Conservation (phyloP, 2,113 vertebrate species). For the Trematocara unimaculatum region DNA sequence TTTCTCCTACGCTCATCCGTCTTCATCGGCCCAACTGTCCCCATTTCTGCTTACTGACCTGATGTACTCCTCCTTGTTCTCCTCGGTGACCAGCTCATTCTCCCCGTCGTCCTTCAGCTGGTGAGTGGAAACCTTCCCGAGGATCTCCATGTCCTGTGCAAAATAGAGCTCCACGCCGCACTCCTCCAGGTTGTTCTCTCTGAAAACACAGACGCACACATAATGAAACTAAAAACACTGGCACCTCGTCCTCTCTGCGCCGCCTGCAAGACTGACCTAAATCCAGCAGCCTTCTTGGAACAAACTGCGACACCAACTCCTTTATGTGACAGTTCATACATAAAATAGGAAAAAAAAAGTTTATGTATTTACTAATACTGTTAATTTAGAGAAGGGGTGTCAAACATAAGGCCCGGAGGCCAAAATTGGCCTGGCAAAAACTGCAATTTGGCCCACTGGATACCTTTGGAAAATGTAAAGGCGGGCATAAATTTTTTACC, state of each 20-base stretch:
- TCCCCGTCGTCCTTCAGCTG: conserved; percentile 92
- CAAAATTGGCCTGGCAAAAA: neutral
- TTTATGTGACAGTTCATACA: fast-evolving
- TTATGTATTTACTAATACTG: neutral
- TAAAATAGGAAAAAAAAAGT: neutral
- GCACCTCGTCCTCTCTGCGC: neutral
- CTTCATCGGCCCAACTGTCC: neutral
- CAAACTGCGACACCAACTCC: neutral
- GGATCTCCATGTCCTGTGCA: conserved; percentile 98
- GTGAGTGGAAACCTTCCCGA: conserved; percentile 95
- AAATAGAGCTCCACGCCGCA: conserved; percentile 95
- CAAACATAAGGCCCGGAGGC: neutral
- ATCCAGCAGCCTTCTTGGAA: neutral
- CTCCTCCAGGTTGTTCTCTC: conserved; percentile 93
- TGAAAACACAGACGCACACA: conserved; percentile 35
- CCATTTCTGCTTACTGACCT: conserved; percentile 61
- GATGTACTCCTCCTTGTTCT: conserved; percentile 98
- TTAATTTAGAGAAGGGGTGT: neutral
- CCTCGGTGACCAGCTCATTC: conserved; percentile 88
- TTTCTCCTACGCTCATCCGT: neutral
- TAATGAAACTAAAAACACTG: fast-evolving
- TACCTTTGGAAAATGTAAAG: neutral
- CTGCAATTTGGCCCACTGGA: neutral
- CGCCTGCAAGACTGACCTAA: neutral
- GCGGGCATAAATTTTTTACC: fast-evolving